Evolutionary conservation across 2,888 invertebrate genomes (phyloP).

Genomic region (Eucriotettix oculatus): DNA sequence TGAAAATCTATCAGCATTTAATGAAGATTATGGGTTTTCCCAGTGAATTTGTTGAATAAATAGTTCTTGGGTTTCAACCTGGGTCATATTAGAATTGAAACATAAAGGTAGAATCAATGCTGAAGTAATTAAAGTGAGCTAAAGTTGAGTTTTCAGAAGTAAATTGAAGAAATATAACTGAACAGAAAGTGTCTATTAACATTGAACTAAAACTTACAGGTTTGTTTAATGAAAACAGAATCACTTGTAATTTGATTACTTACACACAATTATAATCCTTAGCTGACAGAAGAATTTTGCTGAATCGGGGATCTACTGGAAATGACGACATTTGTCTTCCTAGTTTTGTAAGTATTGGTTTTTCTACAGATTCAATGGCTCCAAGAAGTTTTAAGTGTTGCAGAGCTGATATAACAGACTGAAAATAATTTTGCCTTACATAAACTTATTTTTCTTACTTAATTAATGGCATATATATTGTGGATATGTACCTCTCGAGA

Average conservation of each 20-base stretch:
- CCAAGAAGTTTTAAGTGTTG: constrained; percentile 31
- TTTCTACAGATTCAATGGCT: constrained; percentile 42
- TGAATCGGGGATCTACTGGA: constrained; percentile 80
- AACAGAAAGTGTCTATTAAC: not conserved
- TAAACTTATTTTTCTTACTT: not conserved
- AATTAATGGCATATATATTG: too few relatives aligned
- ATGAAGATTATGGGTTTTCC: too few relatives aligned
- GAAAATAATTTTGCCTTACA: constrained; percentile 1
- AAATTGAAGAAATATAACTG: not conserved
- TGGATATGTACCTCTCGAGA: constrained; percentile 37
- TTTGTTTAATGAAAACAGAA: not conserved
- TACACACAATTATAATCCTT: constrained; percentile 59
- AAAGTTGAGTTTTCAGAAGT: not conserved
- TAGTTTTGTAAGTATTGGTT: constrained; percentile 51
- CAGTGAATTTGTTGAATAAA: too few relatives aligned
- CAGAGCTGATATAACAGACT: constrained; percentile 24
- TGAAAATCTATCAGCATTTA: too few relatives aligned
- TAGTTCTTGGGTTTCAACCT: too few relatives aligned
- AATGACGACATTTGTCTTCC: constrained; percentile 80
- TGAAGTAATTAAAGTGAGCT: not conserved
- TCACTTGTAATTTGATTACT: constrained; percentile 19
- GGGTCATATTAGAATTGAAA: too few relatives aligned
- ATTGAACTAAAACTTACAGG: not conserved
- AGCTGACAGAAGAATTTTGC: constrained; percentile 65
- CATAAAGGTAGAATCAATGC: not conserved